A percentile compares a stretch with the other conserved stretches of the same genome.
Conservation (phyloP, 1,140 invertebrate species). For the Drosophila ogumai region DNA sequence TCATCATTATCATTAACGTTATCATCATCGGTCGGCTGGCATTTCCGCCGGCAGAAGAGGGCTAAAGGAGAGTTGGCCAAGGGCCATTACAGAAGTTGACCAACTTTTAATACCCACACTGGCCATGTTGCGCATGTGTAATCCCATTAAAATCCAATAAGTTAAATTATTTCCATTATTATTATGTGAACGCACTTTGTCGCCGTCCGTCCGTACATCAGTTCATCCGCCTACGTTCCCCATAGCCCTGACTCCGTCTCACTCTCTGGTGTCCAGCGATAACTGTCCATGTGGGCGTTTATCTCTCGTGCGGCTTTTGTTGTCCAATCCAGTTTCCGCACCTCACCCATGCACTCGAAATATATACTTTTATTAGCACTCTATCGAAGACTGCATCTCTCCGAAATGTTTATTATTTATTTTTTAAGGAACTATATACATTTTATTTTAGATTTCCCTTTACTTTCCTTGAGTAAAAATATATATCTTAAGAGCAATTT, state of each 20-base stretch:
- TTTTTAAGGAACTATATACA: too few species aligned
- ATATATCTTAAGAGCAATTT: neutral
- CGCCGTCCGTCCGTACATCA: conserved; percentile 48
- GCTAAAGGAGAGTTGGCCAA: conserved; percentile 29
- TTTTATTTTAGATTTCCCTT: neutral
- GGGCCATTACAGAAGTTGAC: conserved; percentile 68
- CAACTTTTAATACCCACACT: conserved; percentile 76
- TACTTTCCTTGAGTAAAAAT: neutral
- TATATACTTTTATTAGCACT: neutral
- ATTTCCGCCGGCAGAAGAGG: conserved; percentile 20
- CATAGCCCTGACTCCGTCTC: neutral
- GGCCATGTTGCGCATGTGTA: conserved; percentile 80
- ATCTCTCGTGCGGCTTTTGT: conserved; percentile 67
- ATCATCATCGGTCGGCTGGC: conserved; percentile 36
- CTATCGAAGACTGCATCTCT: neutral
- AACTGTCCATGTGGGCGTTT: conserved; percentile 64
- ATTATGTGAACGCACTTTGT: conserved; percentile 80
- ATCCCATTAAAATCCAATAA: conserved; percentile 84
- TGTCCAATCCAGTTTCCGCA: conserved; percentile 19
- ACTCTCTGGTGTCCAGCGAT: conserved; percentile 49
- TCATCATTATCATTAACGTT: conserved; percentile 54
- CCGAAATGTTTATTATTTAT: neutral
- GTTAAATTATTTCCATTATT: conserved; percentile 84
- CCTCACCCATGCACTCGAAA: conserved; percentile 16
- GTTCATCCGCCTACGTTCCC: conserved; percentile 29